Conservation (phyloP, 2,888 invertebrate species). For the Tetragnatha montana region DNA sequence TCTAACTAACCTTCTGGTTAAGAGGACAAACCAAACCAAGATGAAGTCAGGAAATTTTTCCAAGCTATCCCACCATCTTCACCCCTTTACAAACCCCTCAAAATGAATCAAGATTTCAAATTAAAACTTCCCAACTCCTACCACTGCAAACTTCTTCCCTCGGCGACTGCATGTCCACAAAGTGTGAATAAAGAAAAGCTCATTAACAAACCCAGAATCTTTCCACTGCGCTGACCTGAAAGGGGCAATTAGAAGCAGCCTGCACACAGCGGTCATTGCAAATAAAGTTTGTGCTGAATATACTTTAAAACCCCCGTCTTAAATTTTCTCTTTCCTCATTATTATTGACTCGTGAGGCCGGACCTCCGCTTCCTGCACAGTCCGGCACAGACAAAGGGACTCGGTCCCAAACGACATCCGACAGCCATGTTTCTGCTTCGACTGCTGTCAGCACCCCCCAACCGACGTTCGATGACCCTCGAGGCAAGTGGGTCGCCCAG, state of each 20-base stretch:
- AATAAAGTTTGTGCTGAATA: conserved; percentile 67
- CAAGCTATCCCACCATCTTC: too few species aligned
- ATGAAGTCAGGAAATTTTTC: too few species aligned
- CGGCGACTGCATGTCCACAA: conserved; percentile 54
- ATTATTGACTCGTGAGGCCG: conserved; percentile 60
- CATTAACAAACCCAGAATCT: conserved; percentile 61
- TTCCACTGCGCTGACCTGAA: conserved; percentile 39
- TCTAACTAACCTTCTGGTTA: too few species aligned
- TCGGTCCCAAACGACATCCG: conserved; percentile 66
- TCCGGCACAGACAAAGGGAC: conserved; percentile 63
- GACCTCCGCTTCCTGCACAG: conserved; percentile 51
- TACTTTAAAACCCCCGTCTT: conserved; percentile 61
- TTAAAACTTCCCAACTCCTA: too few species aligned
- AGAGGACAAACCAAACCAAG: too few species aligned
- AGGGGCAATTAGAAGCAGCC: conserved; percentile 57
- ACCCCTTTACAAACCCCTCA: too few species aligned
- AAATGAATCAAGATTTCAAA: too few species aligned
- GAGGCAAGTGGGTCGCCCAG: neutral
- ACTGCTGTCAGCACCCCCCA: conserved; percentile 56
- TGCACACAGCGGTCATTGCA: conserved; percentile 43
- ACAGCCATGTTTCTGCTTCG: conserved; percentile 69
- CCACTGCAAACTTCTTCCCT: conserved; percentile 14
- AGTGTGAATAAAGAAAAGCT: conserved; percentile 50
- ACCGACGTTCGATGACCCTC: conserved; percentile 46
- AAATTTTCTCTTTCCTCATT: conserved; percentile 32